Conservation (phyloP, 30 jellyfish, hydroid and myxozoan genomes). For the Aurelia sp. region DNA sequence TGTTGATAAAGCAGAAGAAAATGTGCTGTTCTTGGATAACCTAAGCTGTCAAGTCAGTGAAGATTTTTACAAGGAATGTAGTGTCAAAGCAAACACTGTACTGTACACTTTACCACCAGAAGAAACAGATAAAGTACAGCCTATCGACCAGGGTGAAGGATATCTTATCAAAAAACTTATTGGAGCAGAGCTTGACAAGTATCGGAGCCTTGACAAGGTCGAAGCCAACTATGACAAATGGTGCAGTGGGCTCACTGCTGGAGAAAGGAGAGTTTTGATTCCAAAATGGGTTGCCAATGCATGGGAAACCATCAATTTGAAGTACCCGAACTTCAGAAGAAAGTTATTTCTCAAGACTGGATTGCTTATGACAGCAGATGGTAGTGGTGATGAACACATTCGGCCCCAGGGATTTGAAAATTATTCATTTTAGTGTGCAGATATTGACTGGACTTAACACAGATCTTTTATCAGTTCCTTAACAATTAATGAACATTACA, state of each 20-base stretch:
- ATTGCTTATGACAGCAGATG: conserved; percentile 28
- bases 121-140: conserved; percentile 43
- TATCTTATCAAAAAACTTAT: conserved; percentile 13
- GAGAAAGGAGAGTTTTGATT: not conserved
- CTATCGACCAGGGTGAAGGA: conserved; percentile 49
- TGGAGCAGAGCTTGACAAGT: conserved; percentile 33
- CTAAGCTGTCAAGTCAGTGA: conserved; percentile 28
- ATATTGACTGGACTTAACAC: too few species aligned
- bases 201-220: not conserved
- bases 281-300: not conserved
- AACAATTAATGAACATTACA: too few species aligned
- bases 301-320: conserved; percentile 12
- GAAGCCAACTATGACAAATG: conserved; percentile 20
- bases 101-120: conserved; percentile 28
- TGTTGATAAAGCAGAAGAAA: conserved; percentile 28
- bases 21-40: conserved; percentile 46
- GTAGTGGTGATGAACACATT: conserved; percentile 18
- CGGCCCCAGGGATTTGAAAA: conserved; percentile 26
- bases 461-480: too few species aligned
- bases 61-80: conserved; percentile 28
- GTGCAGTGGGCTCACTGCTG: conserved; percentile 9
- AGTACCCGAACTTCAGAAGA: conserved; percentile 26
- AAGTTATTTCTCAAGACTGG: conserved; percentile 30
- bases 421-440: conserved; percentile 1
- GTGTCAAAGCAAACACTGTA: conserved; percentile 22